Evolutionary conservation across 2,113 vertebrate genomes (phyloP), one percentile per base, ranked within the genome.

Genomic region (Heterochromis multidens): DNA sequence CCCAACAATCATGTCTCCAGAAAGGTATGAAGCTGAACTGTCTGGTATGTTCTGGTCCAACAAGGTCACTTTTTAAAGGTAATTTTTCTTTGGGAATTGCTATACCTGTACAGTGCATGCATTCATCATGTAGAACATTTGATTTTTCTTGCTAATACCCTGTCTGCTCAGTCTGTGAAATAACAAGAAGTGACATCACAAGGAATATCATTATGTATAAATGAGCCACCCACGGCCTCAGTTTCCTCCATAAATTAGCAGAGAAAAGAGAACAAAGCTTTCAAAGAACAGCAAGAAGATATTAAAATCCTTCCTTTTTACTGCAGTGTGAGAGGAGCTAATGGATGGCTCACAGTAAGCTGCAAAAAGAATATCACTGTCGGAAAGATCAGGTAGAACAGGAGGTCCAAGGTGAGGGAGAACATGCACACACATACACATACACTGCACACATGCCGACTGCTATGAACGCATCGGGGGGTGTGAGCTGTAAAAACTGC

Each of bases 171-270:
- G 77, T 43, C 74, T 52, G 77, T 5, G 60, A 84, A 61, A 91
- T 91, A 93, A 93, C 87, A 77, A 91, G 90, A 83, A 86, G 88
- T 89, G 92, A 84, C 93, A 94, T 93, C 93, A 93, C 88, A 94
- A 49, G 87, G 93, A 94, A 95, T 92, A 84, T 90, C 56, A 87
- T 89, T 89, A 91, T 82, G 87, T 59, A 85, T 83, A 92, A 91
- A 90, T 91, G 89, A 94, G 87, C 77, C 90, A 86, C 92, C 87
- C 85, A 82, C 91, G 5, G 87, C 76, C 81, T 88, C 70, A 2
- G 82, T 72, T 92, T 89, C 87, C 86, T 87, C 81, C 87, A 89
- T 88, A 90, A 94, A 92, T 94, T 91, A 92, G 78, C 79, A 25
- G 49, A 29, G n/a, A 46, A 49, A 79, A 17, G 82, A 83, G 93